These are phyloP conservation scores for Lerista edwardsae DNA, from an alignment of 2,797 vertebrate genomes.

Conservation along the genomic window DNA sequence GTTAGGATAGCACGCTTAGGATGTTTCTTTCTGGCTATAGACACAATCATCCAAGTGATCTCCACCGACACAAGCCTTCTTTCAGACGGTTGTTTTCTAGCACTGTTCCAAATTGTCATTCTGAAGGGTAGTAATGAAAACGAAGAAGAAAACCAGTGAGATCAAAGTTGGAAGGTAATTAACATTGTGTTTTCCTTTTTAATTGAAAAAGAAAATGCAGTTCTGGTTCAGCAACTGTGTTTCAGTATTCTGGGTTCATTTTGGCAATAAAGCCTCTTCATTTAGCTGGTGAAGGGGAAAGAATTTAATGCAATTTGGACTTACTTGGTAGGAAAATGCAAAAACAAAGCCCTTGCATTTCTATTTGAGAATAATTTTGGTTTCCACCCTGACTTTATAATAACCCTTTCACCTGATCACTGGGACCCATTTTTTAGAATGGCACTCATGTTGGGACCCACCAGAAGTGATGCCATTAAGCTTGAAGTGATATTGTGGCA, in stretches of 20 bases:
- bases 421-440: too few species aligned
- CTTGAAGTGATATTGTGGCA: too few species aligned
- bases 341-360: slow-evolving; percentile 20
- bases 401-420: slow-evolving; percentile 37
- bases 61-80: background rate
- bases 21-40: background rate
- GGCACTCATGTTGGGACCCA: too few species aligned
- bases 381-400: slow-evolving; percentile 47
- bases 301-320: slow-evolving; percentile 40
- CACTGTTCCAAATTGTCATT: background rate
- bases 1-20: too few species aligned
- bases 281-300: slow-evolving; percentile 60
- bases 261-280: slow-evolving; percentile 44
- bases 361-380: slow-evolving; percentile 40
- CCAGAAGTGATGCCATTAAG: too few species aligned
- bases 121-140: slow-evolving; percentile 32
- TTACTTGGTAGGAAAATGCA: slow-evolving; percentile 54
- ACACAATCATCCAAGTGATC: background rate
- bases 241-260: slow-evolving; percentile 57
- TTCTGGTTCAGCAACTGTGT: slow-evolving; percentile 54
- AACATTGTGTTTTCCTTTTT: slow-evolving; percentile 66
- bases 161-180: slow-evolving; percentile 69
- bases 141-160: slow-evolving; percentile 27
- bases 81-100: background rate
- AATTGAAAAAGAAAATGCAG: slow-evolving; percentile 66